Evolutionary conservation across 2,113 vertebrate genomes (phyloP).

Genomic region (Tyrannus savana): DNA sequence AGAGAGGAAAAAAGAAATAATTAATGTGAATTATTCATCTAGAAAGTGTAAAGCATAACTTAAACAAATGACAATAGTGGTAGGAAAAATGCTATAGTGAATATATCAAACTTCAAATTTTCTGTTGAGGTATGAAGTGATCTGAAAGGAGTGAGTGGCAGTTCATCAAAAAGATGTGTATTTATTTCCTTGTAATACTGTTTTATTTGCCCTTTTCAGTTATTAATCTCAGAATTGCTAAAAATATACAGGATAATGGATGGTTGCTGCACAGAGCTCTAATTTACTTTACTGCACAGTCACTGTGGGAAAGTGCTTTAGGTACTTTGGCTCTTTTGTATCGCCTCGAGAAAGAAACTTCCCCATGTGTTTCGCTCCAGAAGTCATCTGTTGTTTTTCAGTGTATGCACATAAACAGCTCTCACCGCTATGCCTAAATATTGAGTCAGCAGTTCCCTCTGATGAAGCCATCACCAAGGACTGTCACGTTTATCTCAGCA

Average conservation of each 20-base stretch:
- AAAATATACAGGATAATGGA: conserved; percentile 2
- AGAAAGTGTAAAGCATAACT: conserved; percentile 13
- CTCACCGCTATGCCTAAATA: background rate
- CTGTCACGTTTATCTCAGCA: background rate
- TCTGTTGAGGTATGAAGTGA: conserved; percentile 1
- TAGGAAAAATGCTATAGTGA: background rate
- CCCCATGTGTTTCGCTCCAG: background rate
- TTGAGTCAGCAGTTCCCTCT: conserved; percentile 39
- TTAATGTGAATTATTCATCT: conserved; percentile 35
- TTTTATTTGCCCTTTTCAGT: background rate
- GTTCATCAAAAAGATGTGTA: conserved; percentile 16
- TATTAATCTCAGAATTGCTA: conserved; percentile 12
- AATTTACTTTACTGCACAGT: conserved; percentile 26
- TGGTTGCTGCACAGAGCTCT: background rate
- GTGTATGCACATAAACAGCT: background rate
- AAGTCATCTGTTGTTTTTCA: conserved; percentile 48
- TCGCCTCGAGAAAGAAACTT: background rate
- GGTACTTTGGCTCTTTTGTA: background rate
- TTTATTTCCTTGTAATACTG: background rate
- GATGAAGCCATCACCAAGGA: conserved; percentile 18
- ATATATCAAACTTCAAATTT: background rate
- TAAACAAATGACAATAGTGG: background rate
- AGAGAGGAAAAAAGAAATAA: conserved; percentile 39
- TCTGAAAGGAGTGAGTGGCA: background rate
- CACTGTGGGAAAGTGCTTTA: background rate